phyloP scores from a whole-genome alignment of 2,113 vertebrate genomes.

The Saimiri boliviensis region DNA sequence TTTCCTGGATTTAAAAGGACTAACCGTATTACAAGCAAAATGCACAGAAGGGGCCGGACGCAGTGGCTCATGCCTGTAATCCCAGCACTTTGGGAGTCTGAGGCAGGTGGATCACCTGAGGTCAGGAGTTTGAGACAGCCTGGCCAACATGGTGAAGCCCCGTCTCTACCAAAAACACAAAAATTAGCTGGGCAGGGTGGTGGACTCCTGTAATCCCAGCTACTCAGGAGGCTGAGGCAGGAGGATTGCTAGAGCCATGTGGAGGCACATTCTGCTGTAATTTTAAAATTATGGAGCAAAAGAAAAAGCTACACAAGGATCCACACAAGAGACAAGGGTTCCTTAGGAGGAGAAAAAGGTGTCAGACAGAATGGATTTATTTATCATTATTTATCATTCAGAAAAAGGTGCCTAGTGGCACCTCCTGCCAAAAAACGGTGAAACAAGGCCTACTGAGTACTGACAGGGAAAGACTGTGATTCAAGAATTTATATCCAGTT shows the following conservation, averaged over 20 bases:
- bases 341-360: neutral
- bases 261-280: neutral
- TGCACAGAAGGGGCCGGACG: neutral
- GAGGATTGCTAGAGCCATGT: neutral
- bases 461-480: neutral
- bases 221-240: too few species aligned
- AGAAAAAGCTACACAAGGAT: neutral
- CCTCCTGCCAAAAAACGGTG: neutral
- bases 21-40: neutral
- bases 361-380: too few species aligned
- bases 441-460: neutral
- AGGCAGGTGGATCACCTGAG: too few species aligned
- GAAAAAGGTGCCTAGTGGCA: neutral
- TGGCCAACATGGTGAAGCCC: too few species aligned
- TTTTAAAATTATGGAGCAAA: neutral
- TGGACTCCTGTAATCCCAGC: too few species aligned
- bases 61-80: too few species aligned
- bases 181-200: too few species aligned
- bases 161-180: too few species aligned
- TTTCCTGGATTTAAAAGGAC: neutral
- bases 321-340: neutral
- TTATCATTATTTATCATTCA: too few species aligned
- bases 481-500: neutral
- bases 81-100: too few species aligned
- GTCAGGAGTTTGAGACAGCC: too few species aligned